A percentile compares a stretch with the other conserved stretches of the same genome.
Evolutionary conservation across 2,888 invertebrate species (phyloP).

Genomic region (Orthosia gracilis): DNA sequence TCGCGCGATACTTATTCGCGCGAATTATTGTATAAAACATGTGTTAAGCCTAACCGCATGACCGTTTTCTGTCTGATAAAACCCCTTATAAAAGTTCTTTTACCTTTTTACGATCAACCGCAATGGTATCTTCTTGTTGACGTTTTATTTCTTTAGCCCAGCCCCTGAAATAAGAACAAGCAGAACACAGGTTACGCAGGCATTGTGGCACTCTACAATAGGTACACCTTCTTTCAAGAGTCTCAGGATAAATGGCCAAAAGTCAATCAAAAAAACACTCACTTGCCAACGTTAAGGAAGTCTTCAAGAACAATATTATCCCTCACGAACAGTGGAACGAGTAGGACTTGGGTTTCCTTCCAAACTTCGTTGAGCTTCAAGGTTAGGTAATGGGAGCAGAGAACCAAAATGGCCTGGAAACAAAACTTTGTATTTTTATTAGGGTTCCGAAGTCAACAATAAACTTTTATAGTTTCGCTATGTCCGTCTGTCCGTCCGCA

Average conservation of each 20-base stretch:
- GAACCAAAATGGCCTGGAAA: slow-evolving; percentile 76
- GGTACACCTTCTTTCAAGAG: background rate
- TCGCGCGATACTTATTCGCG: too few relatives aligned
- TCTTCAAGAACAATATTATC: slow-evolving; percentile 78
- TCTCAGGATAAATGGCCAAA: background rate
- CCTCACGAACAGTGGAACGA: slow-evolving; percentile 62
- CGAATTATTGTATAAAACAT: too few relatives aligned
- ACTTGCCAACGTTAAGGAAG: slow-evolving; percentile 79
- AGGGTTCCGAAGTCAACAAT: too few relatives aligned
- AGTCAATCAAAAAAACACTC: slow-evolving; percentile 30
- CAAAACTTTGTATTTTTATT: background rate
- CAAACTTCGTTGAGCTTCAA: slow-evolving; percentile 83
- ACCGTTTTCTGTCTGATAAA: too few relatives aligned
- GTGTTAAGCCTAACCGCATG: too few relatives aligned
- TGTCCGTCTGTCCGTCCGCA: too few relatives aligned
- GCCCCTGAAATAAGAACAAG: slow-evolving; percentile 73
- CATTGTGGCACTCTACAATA: too few relatives aligned
- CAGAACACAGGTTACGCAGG: too few relatives aligned
- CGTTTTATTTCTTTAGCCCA: slow-evolving; percentile 82
- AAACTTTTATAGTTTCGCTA: too few relatives aligned
- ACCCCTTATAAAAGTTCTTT: too few relatives aligned
- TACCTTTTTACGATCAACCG: slow-evolving; percentile 73
- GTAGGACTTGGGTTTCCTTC: slow-evolving; percentile 74
- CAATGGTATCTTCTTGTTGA: slow-evolving; percentile 79
- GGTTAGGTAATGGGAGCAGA: slow-evolving; percentile 83